Base-by-base conservation (phyloP, 2,113 vertebrate species). In the Paracanthobrama guichenoti region DNA sequence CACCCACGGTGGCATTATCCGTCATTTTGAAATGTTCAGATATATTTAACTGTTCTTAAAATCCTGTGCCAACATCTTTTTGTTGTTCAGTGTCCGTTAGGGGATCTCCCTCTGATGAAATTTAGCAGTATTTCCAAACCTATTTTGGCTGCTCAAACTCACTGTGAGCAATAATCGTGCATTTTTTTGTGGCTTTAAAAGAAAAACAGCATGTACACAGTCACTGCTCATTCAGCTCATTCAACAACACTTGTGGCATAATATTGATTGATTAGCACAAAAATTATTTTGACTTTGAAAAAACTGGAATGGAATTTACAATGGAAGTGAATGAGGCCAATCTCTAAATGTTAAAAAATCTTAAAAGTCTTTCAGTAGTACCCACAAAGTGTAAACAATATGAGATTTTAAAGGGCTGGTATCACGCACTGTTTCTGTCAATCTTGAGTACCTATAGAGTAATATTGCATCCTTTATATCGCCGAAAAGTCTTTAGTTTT, bases 101-200 rank as follows among this genome's bases (percentile, higher is more conserved):
- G 59, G 92, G 84, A 28, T 24, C 87, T 93, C 87, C 94, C 93
- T 93, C 88, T 91, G 92, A 92, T 86, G 91, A 86, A 22, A 92
- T 80, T 12, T 24, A 67, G 93, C 93, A 93, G 88, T 94, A 91
- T 86, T 91, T 91, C 90, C 48, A 78, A 92, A 92, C 93, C 90
- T 90, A 87, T 90, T 90, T 79, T 46, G 87, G 90, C 90, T 83
- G 93, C 94, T 94, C 95, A 91, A 93, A 94, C 94, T 91, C 90
- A 91, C 92, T 90, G 87, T 87, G 92, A 96, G 93, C 94, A 94
- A 94, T 95, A 94, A 92, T 75, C 53, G 57, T 85, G 42, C 59
- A n/a, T 53, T 57, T 77, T 35, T 64, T 46, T 42, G 46, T 75
- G 60, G 50, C 77, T 84, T 77, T 62, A 55, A 42, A 10, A 80